Evolutionary conservation across 1,140 invertebrate species (phyloP).

Genomic region (Drosophila fuyamai): DNA sequence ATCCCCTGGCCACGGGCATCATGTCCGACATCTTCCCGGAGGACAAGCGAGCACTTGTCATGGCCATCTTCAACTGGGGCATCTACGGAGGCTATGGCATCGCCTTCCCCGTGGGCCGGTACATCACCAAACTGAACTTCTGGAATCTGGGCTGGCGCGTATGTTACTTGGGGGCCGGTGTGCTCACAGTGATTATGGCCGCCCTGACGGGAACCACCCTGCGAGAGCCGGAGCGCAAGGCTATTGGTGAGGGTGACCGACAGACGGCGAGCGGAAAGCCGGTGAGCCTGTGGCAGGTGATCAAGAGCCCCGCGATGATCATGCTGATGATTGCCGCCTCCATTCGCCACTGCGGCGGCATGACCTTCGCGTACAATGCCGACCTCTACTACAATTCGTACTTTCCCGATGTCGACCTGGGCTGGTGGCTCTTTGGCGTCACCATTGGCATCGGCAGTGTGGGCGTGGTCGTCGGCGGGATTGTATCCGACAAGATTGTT

Average conservation of each 20-base stretch:
- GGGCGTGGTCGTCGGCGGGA: conserved; percentile 94
- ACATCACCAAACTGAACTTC: conserved; percentile 91
- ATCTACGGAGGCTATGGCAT: conserved; percentile 97
- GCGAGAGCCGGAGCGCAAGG: conserved; percentile 90
- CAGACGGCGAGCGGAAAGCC: conserved; percentile 84
- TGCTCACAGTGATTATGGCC: conserved; percentile 91
- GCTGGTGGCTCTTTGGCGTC: conserved; percentile 94
- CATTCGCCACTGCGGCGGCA: conserved; percentile 95
- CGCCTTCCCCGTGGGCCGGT: conserved; percentile 95
- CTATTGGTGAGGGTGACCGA: conserved; percentile 89
- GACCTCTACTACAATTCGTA: conserved; percentile 94
- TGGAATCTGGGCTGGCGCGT: conserved; percentile 94
- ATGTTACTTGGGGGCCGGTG: conserved; percentile 93
- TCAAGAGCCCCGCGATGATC: conserved; percentile 91
- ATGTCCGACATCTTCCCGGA: conserved; percentile 94
- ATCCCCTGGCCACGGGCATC: conserved; percentile 93
- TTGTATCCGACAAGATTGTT: conserved; percentile 95
- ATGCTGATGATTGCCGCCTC: conserved; percentile 94
- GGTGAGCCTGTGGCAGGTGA: conserved; percentile 89
- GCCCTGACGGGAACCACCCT: conserved; percentile 91
- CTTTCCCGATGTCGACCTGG: conserved; percentile 94
- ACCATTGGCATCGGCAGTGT: conserved; percentile 94
- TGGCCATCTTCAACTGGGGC: conserved; percentile 98
- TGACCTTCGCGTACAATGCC: conserved; percentile 95
- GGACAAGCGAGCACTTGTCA: conserved; percentile 92